These are phyloP conservation scores for Etia nguti DNA, from an alignment of 2,113 vertebrate genomes.

Conservation along the genomic window DNA sequence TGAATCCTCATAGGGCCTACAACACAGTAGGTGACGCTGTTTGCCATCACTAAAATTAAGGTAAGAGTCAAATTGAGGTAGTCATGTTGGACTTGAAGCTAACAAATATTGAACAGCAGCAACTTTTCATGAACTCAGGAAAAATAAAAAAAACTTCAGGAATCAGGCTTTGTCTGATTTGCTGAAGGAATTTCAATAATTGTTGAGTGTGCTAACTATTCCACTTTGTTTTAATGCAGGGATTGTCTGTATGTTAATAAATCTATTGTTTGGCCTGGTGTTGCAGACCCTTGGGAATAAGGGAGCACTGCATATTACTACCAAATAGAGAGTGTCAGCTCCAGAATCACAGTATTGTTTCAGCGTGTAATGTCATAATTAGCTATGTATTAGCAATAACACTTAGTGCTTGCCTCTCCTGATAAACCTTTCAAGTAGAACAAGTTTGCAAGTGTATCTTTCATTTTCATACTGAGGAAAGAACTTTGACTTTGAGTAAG, in stretches of 20 bases:
- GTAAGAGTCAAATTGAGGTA: background rate
- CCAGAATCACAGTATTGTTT: background rate
- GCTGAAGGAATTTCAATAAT: too few relatives aligned
- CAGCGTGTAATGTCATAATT: background rate
- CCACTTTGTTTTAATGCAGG: too few relatives aligned
- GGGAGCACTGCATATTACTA: background rate
- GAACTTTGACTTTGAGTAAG: background rate
- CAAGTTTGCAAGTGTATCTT: background rate
- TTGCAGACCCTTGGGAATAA: background rate
- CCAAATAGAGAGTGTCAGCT: accelerated
- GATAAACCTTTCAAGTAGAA: background rate
- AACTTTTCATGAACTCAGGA: background rate
- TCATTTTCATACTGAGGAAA: background rate
- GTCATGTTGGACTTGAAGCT: background rate
- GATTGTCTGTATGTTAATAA: too few relatives aligned
- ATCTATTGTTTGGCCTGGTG: accelerated
- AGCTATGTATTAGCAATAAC: background rate
- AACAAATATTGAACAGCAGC: background rate
- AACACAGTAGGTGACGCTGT: background rate
- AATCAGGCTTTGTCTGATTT: too few relatives aligned
- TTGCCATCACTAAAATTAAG: background rate
- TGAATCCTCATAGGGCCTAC: background rate
- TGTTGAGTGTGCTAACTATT: too few relatives aligned
- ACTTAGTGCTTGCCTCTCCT: background rate
- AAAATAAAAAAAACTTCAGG: background rate